Evolutionary conservation across 2,888 invertebrate species (phyloP), one percentile per base, ranked within the genome.

Genomic region (Drosophila barbarae): DNA sequence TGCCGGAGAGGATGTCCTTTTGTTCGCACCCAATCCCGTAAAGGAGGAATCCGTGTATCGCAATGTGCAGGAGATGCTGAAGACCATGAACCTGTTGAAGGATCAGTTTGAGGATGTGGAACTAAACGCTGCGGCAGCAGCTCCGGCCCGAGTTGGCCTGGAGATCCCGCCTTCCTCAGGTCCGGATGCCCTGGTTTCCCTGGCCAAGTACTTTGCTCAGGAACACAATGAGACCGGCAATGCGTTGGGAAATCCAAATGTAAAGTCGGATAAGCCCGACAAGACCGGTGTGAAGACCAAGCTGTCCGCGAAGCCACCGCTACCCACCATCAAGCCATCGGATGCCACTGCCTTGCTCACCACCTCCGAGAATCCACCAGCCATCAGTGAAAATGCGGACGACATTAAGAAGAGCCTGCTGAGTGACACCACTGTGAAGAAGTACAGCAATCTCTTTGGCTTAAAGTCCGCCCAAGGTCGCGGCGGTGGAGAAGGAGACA

Each of bases 131-230:
- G 89, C 89, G 47, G 90, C 90, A 2, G 72, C 83, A 2, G 63
- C 69, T 0, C 91, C 90, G 44, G 90, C 91, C 30, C 90, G 93
- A 66, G 91, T 91, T 35, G 94, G 93, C 5, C 88, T 94, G n/a
- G 90, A 93, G 7, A 92, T 94, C 9, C 94, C 94, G 3, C 93
- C 93, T 15, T 94, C 95, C 0, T 92, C 94, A 0, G 94, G 95
- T 0, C 95, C 95, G 0, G 94, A 94, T 85, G 94, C 95, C 0
- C 90, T 95, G 12, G 94, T 95, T 75, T 94, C 95, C 0, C 87
- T 96, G 44, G 95, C 95, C 1, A 92, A 94, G 72, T 96, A 95
- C 84, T 95, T 95, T 85, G 95, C 95, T 3, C 72, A 90, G 34
- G 88, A 90, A 30, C 89, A 84, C 28, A 88, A 91, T 34, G 87